These are phyloP conservation scores for Myrmecobius fasciatus DNA, from an alignment of 2,113 vertebrate species.

Conservation along the genomic window DNA sequence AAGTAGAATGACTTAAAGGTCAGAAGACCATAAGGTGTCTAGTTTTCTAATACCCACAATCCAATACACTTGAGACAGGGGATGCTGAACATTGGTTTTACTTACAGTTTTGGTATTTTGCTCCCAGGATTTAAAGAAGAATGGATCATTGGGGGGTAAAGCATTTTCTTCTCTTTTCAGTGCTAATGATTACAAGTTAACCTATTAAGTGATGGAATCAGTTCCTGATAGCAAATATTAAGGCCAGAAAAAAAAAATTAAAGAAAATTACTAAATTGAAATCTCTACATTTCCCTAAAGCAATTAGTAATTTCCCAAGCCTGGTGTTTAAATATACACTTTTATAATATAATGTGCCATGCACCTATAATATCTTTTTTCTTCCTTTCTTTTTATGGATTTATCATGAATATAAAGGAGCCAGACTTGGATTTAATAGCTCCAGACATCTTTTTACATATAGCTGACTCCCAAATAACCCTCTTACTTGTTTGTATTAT, in stretches of 20 bases:
- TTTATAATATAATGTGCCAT: slow-evolving; percentile 1
- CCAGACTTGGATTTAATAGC: slow-evolving; percentile 48
- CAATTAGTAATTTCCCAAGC: slow-evolving; percentile 35
- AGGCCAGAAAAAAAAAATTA: slow-evolving; percentile 10
- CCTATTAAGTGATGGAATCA: slow-evolving; percentile 15
- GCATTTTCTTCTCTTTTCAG: neutral
- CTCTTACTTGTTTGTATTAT: slow-evolving; percentile 9
- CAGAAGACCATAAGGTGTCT: neutral
- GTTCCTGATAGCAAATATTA: slow-evolving; percentile 3
- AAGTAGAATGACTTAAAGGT: slow-evolving; percentile 64
- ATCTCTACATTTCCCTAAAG: neutral
- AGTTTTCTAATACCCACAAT: slow-evolving; percentile 20
- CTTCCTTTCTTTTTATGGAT: neutral
- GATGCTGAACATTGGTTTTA: neutral
- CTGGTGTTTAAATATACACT: slow-evolving; percentile 4
- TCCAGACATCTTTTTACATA: neutral
- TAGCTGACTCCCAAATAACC: slow-evolving; percentile 40
- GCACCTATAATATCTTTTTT: slow-evolving; percentile 44
- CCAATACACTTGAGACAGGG: neutral
- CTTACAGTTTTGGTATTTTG: neutral
- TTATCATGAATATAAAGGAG: slow-evolving; percentile 14
- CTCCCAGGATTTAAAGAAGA: slow-evolving; percentile 25
- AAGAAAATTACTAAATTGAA: slow-evolving; percentile 45
- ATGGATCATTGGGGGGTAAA: neutral
- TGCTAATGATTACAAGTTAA: neutral